Base-by-base conservation (phyloP, 2,888 invertebrate genomes). In the Chymomyza procnemis region DNA sequence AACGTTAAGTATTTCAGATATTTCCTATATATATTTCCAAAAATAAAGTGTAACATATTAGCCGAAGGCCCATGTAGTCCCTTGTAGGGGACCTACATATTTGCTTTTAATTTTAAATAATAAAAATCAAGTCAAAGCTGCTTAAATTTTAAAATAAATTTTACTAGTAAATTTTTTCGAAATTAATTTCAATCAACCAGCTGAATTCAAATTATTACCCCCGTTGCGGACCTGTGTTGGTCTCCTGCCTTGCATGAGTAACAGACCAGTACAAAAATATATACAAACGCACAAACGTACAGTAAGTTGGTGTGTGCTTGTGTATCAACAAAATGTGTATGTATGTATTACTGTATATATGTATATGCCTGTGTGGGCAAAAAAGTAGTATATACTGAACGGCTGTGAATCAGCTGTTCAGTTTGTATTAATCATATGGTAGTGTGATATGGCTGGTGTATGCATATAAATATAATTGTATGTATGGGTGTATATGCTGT, bases 371-470 rank as follows among this genome's bases (percentile, higher is more conserved):
- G 9, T 16, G 50, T 50, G 19, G 16, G 19, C 19, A 50, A 14
- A 50, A 14, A 46, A 21, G 41, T 16, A 50, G 50, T 50, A 50
- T n/a, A 18, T 19, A 50, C 16, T 16, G 14, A 18, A 18, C 19
- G 56, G 19, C 46, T 63, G 63, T 56, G 63, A 82, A 82, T 82
- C 81, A 82, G 81, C 81, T 82, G 81, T 85, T 80, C 78, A 64
- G 34, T 78, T 71, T 75, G 83, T 80, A 85, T 83, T 83, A 86
- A 83, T 86, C 85, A 80, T 87, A 87, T 80, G 87, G 74, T 76
- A 75, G 61, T 56, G 71, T 73, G 71, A 75, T 41, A 41, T 41
- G 34, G 34, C 34, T 41, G 34, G 34, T 41, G 50, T 50, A 50
- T 50, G 19, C 50, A 50, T 50, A n/a, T 47, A 55, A 16, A 61